phyloP scores from a whole-genome alignment of 2,888 invertebrate species.

The Machimus atricapillus region DNA sequence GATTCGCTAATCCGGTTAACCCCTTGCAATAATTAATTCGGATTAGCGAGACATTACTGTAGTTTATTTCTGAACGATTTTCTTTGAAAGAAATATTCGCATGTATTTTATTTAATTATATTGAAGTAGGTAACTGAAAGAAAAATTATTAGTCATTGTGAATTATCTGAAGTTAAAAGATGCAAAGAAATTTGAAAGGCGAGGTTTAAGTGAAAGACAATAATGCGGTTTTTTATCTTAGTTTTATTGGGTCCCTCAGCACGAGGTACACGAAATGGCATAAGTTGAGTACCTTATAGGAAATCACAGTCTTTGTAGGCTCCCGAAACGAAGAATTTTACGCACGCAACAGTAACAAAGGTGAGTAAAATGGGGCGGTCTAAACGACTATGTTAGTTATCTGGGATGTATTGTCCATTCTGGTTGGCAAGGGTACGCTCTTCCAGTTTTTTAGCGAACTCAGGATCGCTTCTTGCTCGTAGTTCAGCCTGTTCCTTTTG shows the following conservation, averaged over 20 bases:
- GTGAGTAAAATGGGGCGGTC: constrained; percentile 39
- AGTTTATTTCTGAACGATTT: background rate
- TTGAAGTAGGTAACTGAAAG: background rate
- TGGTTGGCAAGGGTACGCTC: constrained; percentile 65
- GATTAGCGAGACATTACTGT: too few species aligned
- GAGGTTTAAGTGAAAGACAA: background rate
- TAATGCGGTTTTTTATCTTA: background rate
- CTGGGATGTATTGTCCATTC: constrained; percentile 68
- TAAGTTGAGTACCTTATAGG: constrained; percentile 48
- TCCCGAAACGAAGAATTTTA: constrained; percentile 44
- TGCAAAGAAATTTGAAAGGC: background rate
- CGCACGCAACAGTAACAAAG: constrained; percentile 46
- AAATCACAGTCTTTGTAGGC: constrained; percentile 54
- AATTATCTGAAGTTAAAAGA: background rate
- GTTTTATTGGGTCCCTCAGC: constrained; percentile 18
- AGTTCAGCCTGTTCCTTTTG: constrained; percentile 66
- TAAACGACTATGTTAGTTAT: constrained; percentile 33
- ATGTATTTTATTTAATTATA: background rate
- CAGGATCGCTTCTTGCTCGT: constrained; percentile 60
- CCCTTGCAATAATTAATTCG: too few species aligned
- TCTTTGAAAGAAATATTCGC: background rate
- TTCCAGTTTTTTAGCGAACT: constrained; percentile 60
- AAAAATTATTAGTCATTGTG: background rate
- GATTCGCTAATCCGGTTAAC: too few species aligned
- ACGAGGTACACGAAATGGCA: constrained; percentile 33